phyloP scores from a whole-genome alignment of 2,113 vertebrate genomes.

The Pleuronectes platessa region DNA sequence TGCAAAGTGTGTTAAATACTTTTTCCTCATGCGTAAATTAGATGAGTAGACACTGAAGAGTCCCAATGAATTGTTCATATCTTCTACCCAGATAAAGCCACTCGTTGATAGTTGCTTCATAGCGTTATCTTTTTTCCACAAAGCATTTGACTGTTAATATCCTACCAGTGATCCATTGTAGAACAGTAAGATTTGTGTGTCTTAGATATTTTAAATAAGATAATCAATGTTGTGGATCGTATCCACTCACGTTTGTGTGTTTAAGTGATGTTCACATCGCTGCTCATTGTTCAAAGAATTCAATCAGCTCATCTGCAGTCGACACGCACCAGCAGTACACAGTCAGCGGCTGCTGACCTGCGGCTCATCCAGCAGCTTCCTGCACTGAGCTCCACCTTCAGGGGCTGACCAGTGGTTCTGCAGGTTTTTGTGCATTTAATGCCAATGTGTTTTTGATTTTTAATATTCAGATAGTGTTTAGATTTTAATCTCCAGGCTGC shows the following conservation, averaged over 20 bases:
- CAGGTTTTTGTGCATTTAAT: not conserved
- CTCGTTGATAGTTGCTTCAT: not conserved
- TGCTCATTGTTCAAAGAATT: conserved; percentile 16
- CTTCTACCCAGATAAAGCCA: not conserved
- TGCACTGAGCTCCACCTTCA: conserved; percentile 16
- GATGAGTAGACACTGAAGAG: not conserved
- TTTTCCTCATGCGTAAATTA: not conserved
- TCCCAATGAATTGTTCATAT: not conserved
- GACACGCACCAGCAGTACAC: not conserved
- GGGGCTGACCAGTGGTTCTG: not conserved
- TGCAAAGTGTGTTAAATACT: not conserved
- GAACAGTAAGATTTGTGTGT: not conserved
- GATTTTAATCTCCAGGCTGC: too few species aligned
- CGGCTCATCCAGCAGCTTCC: conserved; percentile 10
- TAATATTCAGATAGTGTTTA: too few species aligned
- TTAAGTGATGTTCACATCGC: not conserved
- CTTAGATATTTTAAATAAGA: not conserved
- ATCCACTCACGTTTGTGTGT: too few species aligned
- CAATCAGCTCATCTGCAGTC: conserved; percentile 29
- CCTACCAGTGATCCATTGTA: not conserved
- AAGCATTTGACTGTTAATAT: not conserved
- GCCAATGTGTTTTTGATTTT: too few species aligned
- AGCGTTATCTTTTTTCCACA: conserved; percentile 8
- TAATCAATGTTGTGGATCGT: not conserved
- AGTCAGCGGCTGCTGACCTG: conserved; percentile 22